Conservation (phyloP, 2,113 vertebrate species). For the Cololabis saira region DNA sequence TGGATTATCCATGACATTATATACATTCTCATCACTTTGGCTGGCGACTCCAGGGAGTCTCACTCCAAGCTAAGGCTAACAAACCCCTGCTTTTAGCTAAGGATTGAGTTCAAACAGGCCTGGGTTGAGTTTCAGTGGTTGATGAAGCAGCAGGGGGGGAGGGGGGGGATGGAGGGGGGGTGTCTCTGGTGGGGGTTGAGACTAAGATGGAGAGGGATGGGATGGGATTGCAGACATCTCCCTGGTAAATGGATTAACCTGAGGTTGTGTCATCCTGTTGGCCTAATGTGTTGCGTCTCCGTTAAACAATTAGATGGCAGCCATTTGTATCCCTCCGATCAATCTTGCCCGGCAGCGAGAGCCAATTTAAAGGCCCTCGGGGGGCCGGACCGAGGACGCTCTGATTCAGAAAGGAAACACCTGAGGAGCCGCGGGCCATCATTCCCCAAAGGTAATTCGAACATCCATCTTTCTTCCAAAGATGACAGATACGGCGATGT, state of each 20-base stretch:
- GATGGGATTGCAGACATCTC: slow-evolving; percentile 70
- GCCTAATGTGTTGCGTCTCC: slow-evolving; percentile 81
- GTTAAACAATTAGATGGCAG: slow-evolving; percentile 81
- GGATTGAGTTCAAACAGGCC: slow-evolving; percentile 77
- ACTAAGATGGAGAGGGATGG: slow-evolving; percentile 57
- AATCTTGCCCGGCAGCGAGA: slow-evolving; percentile 80
- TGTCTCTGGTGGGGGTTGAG: slow-evolving; percentile 17
- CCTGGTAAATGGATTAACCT: slow-evolving; percentile 79
- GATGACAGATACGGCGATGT: slow-evolving; percentile 79
- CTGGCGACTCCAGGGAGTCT: slow-evolving; percentile 63
- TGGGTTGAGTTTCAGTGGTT: slow-evolving; percentile 79
- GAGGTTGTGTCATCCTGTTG: slow-evolving; percentile 81
- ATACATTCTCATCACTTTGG: slow-evolving; percentile 76
- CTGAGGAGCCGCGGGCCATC: slow-evolving; percentile 63
- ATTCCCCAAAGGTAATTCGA: slow-evolving; percentile 55
- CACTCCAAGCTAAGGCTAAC: slow-evolving; percentile 68
- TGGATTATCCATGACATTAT: slow-evolving; percentile 72
- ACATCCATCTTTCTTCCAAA: slow-evolving; percentile 71
- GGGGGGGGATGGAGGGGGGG: neutral
- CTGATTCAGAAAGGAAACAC: slow-evolving; percentile 55
- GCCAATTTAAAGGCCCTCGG: slow-evolving; percentile 79
- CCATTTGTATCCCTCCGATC: slow-evolving; percentile 83
- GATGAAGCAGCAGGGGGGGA: slow-evolving; percentile 29
- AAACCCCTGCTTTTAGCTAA: slow-evolving; percentile 74
- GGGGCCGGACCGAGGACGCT: slow-evolving; percentile 57